Base-by-base conservation (phyloP, 2,888 invertebrate species). In the Atethmia centrago region DNA sequence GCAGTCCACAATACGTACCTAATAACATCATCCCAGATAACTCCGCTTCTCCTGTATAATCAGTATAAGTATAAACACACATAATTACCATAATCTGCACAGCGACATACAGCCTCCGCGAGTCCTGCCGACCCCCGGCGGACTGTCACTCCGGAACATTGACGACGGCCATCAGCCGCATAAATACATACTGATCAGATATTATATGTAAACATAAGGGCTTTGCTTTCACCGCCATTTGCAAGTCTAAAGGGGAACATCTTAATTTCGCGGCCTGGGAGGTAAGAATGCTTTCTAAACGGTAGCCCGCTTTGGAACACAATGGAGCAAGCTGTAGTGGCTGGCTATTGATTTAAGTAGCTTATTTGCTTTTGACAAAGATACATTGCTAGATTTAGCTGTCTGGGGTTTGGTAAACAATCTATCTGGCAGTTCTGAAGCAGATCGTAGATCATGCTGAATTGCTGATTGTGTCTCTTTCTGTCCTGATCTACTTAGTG, bases 181-280 rank as follows among this genome's bases (percentile, higher is more conserved):
- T 87, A 84, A 76, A 86, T 86, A 76, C 87, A 86, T 86, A 82
- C n/a, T n/a, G 53, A 86, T 55, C 66, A 87, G 79, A 74, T 82
- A 86, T 86, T 87, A 85, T 87, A 87, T 86, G 87, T 73, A 65
- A 82, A 76, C 63, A 59, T 49, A 76, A 83, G 83, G 87, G 79
- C 77, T 78, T 69, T 74, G 74, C 87, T 87, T 87, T 87, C 88
- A 69, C 74, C 71, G 73, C 40, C 58, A 87, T 87, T 78, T 74
- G 85, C 86, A 86, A 86, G 83, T 85, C 66, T 87, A 87, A 87
- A 86, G 68, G 7, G 45, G 53, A 68, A 77, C 83, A 85, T 85
- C 85, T 87, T 79, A 86, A 84, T 85, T 83, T 75, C 63, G 63
- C 83, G 45, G 66, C 59, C 53, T 78, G 77, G 81, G 81, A 80